Base-by-base conservation (phyloP, 2,797 vertebrate species). In the Rhinophrynus dorsalis region DNA sequence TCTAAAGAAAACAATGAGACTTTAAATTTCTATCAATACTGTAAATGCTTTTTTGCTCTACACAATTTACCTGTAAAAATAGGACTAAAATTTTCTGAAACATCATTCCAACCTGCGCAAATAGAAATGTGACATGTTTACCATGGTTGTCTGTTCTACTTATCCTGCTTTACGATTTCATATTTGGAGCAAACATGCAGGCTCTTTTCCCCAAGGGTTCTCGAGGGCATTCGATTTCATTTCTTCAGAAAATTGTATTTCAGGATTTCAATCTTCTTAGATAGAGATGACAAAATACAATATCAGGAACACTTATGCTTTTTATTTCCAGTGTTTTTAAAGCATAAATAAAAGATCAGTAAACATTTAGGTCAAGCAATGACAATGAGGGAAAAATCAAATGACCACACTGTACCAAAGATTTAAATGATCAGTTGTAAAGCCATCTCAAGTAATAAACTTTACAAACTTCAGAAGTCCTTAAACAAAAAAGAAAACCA, bases 241-340 rank as follows among this genome's bases (percentile, higher is more conserved):
- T 98, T 98, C 94, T 93, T 91, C 91, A 95, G 97, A 99, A 98
- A 99, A 99, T 99, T 98, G 96, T 98, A 98, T 98, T 93, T 92
- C 92, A 88, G 94, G 93, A 96, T 99, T 98, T 99, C 97, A 99
- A 98, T 99, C 96, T 97, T 93, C 94, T 92, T 92, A 89, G 92
- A 91, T 85, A 90, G 92, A 94, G 94, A 96, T 96, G 95, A 96
- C 95, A 97, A 97, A 98, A 97, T 91, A 94, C 90, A 94, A 92
- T 96, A 98, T 98, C 94, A 97, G 92, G 93, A 98, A 94, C 95
- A 95, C 94, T 99, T 97, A 99, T 97, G 94, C 91, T 95, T 98
- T 92, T 98, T 97, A 99, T 98, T 93, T 95, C 93, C 92, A 91
- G 90, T 92, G 92, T 96, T 97, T 97, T 96, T 90, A 89, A 89